phyloP scores from a whole-genome alignment of 2,113 vertebrate species.

The Butastur rufipennis region DNA sequence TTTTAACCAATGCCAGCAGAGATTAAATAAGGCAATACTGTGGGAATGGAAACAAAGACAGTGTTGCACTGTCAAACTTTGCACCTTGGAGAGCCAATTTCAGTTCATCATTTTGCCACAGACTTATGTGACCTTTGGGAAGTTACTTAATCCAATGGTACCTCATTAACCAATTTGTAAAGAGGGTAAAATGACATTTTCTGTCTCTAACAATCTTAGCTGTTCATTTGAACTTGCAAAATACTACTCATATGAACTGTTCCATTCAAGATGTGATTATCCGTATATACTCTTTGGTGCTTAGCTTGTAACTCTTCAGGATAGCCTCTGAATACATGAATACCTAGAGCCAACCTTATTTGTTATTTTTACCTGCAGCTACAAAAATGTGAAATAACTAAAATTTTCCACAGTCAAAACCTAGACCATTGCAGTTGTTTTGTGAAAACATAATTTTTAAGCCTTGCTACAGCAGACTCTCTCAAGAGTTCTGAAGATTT shows the following conservation, averaged over 20 bases:
- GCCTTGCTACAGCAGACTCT: not conserved
- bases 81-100: not conserved
- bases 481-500: not conserved
- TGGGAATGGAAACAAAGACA: not conserved
- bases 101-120: not conserved
- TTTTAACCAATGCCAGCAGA: not conserved
- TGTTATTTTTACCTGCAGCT: not conserved
- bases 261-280: not conserved
- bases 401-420: not conserved
- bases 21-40: not conserved
- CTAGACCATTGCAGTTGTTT: not conserved
- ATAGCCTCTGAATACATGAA: not conserved
- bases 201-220: not conserved
- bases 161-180: constrained; percentile 37
- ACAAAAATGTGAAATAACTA: not conserved
- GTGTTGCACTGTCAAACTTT: not conserved
- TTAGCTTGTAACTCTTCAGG: not conserved
- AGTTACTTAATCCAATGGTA: constrained; percentile 2
- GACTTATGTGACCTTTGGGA: constrained; percentile 14
- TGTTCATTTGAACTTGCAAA: not conserved
- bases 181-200: not conserved
- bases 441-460: not conserved
- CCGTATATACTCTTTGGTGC: not conserved
- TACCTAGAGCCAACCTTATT: not conserved
- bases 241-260: accelerated